Evolutionary conservation across 2,888 invertebrate species (phyloP), one percentile per base, ranked within the genome.

Genomic region (Andrena trimmerana): DNA sequence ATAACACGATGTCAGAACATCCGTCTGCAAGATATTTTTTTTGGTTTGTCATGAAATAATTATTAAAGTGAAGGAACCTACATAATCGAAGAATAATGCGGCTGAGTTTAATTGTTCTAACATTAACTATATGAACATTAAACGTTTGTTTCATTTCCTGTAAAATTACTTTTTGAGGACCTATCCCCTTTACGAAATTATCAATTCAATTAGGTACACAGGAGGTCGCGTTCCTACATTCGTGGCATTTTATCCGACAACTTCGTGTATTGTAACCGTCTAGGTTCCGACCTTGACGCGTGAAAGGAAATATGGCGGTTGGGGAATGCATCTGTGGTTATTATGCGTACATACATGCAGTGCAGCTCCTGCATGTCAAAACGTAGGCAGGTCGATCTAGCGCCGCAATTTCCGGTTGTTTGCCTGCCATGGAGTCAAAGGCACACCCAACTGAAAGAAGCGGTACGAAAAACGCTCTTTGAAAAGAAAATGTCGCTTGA

Each of bases 281-380:
- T 57, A 57, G 27, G 50, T 10, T 50, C 33, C 78, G 78, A 88
- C 86, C 87, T 87, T 87, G 89, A 81, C 31, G 71, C 74, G 88
- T 88, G 88, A 88, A 88, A 88, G 88, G 89, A 85, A 88, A 86
- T 80, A 88, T 83, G 83, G 80, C 87, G 83, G 50, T 29, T 24
- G 42, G 79, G 75, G 83, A 87, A 87, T 88, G 81, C 83, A 81
- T 80, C 71, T 77, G 60, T 54, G 68, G 42, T 73, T 74, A 73
- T 84, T 78, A 69, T 75, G 67, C 52, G 70, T 33, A 70, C 67
- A 66, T 66, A 79, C 79, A 70, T 59, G 69, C 42, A 42, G 42
- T 16, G 42, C 78, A 67, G 71, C 73, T 27, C 63, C 50, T 70
- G 69, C 81, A 70, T 68, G 66, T 66, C 66, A 75, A 85, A 85